Evolutionary conservation across 2,113 vertebrate genomes (phyloP), one percentile per base, ranked within the genome.

Genomic region (Onychostruthus taczanowskii): DNA sequence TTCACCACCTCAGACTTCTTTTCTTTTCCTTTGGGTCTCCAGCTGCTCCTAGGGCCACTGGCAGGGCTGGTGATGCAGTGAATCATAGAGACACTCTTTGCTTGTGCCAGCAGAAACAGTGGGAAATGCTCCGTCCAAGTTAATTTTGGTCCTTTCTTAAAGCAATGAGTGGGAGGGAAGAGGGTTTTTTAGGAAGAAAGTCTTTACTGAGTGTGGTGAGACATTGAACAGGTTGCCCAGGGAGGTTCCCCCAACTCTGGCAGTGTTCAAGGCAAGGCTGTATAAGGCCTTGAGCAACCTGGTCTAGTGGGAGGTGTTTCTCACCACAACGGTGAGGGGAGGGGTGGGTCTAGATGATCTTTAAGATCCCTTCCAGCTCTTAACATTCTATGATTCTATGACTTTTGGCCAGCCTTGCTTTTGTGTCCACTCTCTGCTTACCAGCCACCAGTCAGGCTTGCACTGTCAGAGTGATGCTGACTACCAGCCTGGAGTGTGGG

Each of bases 311-410:
- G 20, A 82, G 11, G 9, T 75, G 11, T 47, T 59, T 59, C 39
- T 53, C 28, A 28, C 20, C 46, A 47, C 20, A 52, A 0, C 0
- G 2, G 15, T 50, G 19, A 10, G 3, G 16, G 6, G 4, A 41
- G 10, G 7, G 4, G 15, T 52, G n/a, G 47, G 9, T 55, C 30
- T 35, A 41, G 78, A 39, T 26, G 28, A 26, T 41, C 24, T 68
- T 61, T 61, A 69, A 47, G 47, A 35, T 62, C n/a, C 26, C 26
- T 76, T 83, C 21, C 68, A 59, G 44, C 33, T 21, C 33, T 41
- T 47, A 68, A 26, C 30, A 62, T 69, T 83, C 47, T 37, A 13
- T 27, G 24, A 35, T 47, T 53, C 46, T 35, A 9, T 46, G 78
- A 41, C 31, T 76, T 82, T 86, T 89, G 61, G 22, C 23, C 47